These are phyloP conservation scores for Tonatia bakeri DNA, from an alignment of 2,113 vertebrate genomes.

Conservation along the genomic window DNA sequence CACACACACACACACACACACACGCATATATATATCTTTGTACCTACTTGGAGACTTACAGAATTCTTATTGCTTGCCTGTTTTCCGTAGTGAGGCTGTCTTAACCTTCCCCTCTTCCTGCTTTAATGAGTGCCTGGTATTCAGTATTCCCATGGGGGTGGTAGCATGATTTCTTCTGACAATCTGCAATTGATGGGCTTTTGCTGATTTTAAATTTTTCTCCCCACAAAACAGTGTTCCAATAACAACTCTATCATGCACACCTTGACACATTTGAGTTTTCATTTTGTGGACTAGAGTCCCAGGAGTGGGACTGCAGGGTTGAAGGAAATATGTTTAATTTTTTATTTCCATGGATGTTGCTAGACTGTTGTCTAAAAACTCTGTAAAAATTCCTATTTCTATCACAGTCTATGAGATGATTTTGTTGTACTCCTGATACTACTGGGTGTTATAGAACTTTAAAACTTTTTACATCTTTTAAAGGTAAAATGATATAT, in stretches of 20 bases:
- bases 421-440: too few species aligned
- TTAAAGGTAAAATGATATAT: background rate
- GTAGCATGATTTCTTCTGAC: background rate
- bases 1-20: accelerated
- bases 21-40: too few species aligned
- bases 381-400: background rate
- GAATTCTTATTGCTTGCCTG: background rate
- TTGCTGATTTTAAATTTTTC: background rate
- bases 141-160: background rate
- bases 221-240: background rate
- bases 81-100: background rate
- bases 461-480: background rate
- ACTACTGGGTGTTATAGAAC: background rate
- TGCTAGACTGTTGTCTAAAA: background rate
- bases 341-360: background rate
- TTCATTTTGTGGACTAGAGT: background rate
- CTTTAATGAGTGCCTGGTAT: background rate
- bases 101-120: background rate
- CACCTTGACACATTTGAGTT: background rate
- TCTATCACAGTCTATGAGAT: background rate
- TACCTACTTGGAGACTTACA: background rate
- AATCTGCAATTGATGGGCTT: background rate
- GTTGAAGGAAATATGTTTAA: background rate
- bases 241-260: background rate
- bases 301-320: background rate